phyloP scores from a whole-genome alignment of 2,113 vertebrate genomes.

The Prunella fulvescens region DNA sequence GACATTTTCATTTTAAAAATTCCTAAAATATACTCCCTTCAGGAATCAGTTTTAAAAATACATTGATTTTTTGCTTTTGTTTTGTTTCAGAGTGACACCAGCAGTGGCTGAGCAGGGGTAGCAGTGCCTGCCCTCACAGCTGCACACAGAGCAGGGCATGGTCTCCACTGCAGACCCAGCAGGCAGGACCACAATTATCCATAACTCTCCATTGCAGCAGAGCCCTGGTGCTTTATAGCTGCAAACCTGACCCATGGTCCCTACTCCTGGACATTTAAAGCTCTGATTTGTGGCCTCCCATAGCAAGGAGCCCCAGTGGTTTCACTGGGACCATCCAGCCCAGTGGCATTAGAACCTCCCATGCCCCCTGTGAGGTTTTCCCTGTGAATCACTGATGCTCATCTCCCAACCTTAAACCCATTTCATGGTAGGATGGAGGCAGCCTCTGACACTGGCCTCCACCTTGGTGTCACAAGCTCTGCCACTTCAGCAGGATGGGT shows the following conservation, averaged over 20 bases:
- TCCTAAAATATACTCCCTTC: background rate
- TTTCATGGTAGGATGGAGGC: conserved; percentile 33
- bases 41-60: background rate
- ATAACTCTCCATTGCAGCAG: background rate
- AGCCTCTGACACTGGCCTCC: background rate
- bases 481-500: background rate
- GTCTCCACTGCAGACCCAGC: background rate
- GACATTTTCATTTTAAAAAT: background rate
- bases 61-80: background rate
- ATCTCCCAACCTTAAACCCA: background rate
- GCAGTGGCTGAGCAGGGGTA: background rate
- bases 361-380: background rate
- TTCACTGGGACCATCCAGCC: background rate
- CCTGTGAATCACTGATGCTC: accelerated
- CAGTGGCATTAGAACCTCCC: accelerated
- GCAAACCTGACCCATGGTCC: background rate
- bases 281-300: background rate
- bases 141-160: accelerated
- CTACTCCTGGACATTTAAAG: background rate
- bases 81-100: background rate
- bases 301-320: background rate
- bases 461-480: background rate
- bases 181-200: background rate
- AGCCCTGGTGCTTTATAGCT: accelerated
- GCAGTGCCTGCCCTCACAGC: background rate